Evolutionary conservation across 2,888 invertebrate genomes (phyloP).

Genomic region (Octodonta nipae): DNA sequence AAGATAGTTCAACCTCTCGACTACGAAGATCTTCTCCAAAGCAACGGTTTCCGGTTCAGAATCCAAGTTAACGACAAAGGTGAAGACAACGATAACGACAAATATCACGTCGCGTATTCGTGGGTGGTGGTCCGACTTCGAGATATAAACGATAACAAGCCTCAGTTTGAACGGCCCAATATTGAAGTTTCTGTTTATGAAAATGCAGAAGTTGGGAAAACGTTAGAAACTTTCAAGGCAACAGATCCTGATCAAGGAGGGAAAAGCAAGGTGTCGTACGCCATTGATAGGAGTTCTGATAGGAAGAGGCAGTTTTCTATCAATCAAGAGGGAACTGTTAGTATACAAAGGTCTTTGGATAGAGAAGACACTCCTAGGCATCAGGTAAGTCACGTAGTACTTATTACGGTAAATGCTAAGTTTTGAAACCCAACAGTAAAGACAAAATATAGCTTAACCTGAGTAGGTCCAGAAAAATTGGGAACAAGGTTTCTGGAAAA

Average conservation of each 20-base stretch:
- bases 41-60: conserved; percentile 87
- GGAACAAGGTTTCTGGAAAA: too few species aligned
- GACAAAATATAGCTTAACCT: too few species aligned
- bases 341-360: conserved; percentile 82
- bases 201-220: conserved; percentile 81
- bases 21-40: conserved; percentile 87
- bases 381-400: too few species aligned
- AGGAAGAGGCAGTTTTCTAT: conserved; percentile 87
- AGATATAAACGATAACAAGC: conserved; percentile 95
- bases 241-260: conserved; percentile 93
- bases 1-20: conserved; percentile 92
- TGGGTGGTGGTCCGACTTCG: conserved; percentile 86
- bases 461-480: too few species aligned
- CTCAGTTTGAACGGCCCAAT: conserved; percentile 84
- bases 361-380: conserved; percentile 90
- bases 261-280: conserved; percentile 80
- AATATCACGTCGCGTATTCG: conserved; percentile 90
- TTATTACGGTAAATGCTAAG: too few species aligned
- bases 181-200: conserved; percentile 86
- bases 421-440: too few species aligned
- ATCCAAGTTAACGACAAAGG: conserved; percentile 91
- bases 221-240: conserved; percentile 85
- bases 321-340: conserved; percentile 87
- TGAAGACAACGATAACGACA: conserved; percentile 90
- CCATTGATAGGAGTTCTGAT: conserved; percentile 84